Conservation (phyloP, 2,113 vertebrate species). For the Paratilapia polleni region DNA sequence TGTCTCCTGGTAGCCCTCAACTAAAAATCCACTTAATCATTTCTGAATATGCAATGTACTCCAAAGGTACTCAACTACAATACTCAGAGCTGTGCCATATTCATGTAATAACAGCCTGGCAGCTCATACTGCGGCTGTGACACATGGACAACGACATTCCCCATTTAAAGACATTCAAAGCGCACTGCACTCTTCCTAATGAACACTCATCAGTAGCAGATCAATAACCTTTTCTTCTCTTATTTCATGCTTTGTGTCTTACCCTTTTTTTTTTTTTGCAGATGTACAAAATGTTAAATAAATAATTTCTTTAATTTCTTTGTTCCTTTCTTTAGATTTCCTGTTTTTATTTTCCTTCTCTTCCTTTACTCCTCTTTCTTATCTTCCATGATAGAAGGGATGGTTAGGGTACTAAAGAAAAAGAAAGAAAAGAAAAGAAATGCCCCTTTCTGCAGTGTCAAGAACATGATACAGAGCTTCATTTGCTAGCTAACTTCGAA, state of each 20-base stretch:
- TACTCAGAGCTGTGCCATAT: neutral
- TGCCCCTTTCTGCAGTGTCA: no score
- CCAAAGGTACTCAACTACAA: neutral
- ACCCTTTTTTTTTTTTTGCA: neutral
- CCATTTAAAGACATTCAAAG: conserved; percentile 33
- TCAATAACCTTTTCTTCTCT: conserved; percentile 13
- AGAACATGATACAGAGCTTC: neutral
- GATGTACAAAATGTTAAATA: neutral
- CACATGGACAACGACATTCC: conserved; percentile 14
- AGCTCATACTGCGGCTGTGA: neutral
- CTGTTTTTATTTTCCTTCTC: no score
- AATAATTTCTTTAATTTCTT: neutral
- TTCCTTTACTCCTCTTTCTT: neutral
- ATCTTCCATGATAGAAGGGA: neutral
- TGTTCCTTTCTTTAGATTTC: neutral
- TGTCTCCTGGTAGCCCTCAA: neutral
- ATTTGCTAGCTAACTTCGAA: neutral
- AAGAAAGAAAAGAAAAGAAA: no score
- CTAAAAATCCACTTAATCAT: neutral
- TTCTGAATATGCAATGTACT: neutral
- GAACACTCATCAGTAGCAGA: conserved; percentile 37
- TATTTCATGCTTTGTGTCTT: neutral
- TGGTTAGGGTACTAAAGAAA: no score
- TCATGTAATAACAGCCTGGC: neutral
- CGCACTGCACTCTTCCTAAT: conserved; percentile 24